These are phyloP conservation scores for Rhinoraja longicauda DNA, from an alignment of 2,797 vertebrate genomes.

Conservation along the genomic window DNA sequence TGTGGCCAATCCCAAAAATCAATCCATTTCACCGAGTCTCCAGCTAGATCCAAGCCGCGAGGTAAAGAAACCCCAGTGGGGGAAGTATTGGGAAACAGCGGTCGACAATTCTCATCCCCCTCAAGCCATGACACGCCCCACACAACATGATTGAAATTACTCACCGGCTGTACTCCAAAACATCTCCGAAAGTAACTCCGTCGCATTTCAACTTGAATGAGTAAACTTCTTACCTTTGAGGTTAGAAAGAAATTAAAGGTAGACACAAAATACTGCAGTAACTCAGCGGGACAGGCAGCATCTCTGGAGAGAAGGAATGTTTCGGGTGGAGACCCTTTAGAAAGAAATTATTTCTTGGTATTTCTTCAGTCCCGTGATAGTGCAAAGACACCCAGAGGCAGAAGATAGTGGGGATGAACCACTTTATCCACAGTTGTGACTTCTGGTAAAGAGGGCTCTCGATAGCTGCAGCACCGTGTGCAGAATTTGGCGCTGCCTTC, in stretches of 20 bases:
- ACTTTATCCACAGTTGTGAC: neutral
- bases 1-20: neutral
- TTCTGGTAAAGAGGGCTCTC: neutral
- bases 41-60: neutral
- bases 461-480: neutral
- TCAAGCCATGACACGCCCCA: neutral
- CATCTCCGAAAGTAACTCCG: neutral
- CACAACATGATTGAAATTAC: neutral
- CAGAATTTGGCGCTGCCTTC: neutral
- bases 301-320: no score
- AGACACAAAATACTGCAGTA: no score
- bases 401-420: neutral
- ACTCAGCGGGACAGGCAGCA: no score
- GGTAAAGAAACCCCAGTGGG: neutral
- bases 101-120: neutral
- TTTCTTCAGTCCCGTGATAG: neutral
- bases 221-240: neutral
- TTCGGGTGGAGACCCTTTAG: no score
- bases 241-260: neutral
- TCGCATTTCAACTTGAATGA: neutral
- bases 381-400: neutral
- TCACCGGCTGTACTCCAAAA: neutral
- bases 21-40: neutral
- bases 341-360: no score
- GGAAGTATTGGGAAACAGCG: neutral